Conservation (phyloP, 2,113 vertebrate genomes). For the Cyprinodon tularosa region DNA sequence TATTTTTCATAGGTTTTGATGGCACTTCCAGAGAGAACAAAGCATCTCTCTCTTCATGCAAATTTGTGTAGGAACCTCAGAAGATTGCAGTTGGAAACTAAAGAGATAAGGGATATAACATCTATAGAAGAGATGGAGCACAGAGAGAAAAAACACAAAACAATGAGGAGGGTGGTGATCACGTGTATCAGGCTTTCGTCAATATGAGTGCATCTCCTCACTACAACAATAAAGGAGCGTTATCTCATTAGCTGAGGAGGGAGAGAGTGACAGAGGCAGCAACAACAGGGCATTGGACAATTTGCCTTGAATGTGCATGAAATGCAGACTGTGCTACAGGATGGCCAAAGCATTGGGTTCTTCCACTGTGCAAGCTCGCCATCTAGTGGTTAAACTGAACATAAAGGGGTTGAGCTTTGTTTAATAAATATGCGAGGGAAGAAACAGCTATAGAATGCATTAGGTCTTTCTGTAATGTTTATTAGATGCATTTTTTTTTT, state of each 20-base stretch:
- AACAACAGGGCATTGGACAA: conserved; percentile 56
- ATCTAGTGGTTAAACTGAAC: conserved; percentile 50
- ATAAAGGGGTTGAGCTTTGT: conserved; percentile 1
- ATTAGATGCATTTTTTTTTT: neutral
- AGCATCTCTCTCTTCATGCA: neutral
- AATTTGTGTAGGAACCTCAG: conserved; percentile 47
- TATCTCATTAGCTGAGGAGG: conserved; percentile 49
- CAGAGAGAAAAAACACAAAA: conserved; percentile 13
- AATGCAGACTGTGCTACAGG: conserved; percentile 33
- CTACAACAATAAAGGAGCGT: conserved; percentile 10
- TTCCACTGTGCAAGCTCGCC: conserved; percentile 44
- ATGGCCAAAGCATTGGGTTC: conserved; percentile 11
- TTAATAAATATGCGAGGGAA: conserved; percentile 42
- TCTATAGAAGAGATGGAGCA: conserved; percentile 18
- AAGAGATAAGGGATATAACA: conserved; percentile 20
- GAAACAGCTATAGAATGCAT: conserved; percentile 32
- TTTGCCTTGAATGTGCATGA: conserved; percentile 31
- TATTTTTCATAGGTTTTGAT: neutral
- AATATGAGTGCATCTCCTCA: conserved; percentile 45
- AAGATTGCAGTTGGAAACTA: neutral
- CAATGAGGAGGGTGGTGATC: conserved; percentile 25
- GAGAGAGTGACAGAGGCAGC: conserved; percentile 64
- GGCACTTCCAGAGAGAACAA: neutral
- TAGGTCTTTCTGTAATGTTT: conserved; percentile 1
- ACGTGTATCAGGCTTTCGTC: conserved; percentile 60